Conservation (phyloP, 2,113 vertebrate genomes). For the Poeciliopsis prolifica region DNA sequence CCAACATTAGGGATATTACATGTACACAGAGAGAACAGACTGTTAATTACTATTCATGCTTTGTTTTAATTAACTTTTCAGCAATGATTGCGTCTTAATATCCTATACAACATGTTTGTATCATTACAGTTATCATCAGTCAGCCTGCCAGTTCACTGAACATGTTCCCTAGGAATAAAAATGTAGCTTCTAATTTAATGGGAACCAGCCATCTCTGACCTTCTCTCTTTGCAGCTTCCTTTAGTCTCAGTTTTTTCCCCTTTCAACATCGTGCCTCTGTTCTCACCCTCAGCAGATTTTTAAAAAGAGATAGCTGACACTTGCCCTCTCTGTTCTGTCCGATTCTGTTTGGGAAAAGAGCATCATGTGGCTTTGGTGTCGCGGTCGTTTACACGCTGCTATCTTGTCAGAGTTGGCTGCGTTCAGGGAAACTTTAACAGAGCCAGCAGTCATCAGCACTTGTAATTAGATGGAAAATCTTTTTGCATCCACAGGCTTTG, state of each 20-base stretch:
- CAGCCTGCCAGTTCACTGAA: slow-evolving; percentile 3
- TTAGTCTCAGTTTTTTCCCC: slow-evolving; percentile 21
- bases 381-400: slow-evolving; percentile 7
- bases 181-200: slow-evolving; percentile 45
- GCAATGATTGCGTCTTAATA: not conserved
- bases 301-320: slow-evolving; percentile 4
- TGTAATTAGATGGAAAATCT: slow-evolving; percentile 40
- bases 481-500: not conserved
- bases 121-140: slow-evolving; percentile 9
- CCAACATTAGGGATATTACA: not conserved
- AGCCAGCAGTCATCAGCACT: slow-evolving; percentile 29
- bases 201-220: slow-evolving; percentile 47
- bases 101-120: not conserved
- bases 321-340: slow-evolving; percentile 11
- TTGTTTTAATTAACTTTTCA: not conserved
- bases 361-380: slow-evolving; percentile 27
- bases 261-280: slow-evolving; percentile 30
- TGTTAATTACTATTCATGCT: not conserved
- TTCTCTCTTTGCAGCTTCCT: slow-evolving; percentile 29
- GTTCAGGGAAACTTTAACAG: slow-evolving; percentile 30
- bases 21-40: not conserved
- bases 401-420: slow-evolving; percentile 28
- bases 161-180: slow-evolving; percentile 29
- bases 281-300: slow-evolving; percentile 15
- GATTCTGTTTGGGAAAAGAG: slow-evolving; percentile 11